Conservation (phyloP, 2,797 vertebrate species). For the Huso huso region DNA sequence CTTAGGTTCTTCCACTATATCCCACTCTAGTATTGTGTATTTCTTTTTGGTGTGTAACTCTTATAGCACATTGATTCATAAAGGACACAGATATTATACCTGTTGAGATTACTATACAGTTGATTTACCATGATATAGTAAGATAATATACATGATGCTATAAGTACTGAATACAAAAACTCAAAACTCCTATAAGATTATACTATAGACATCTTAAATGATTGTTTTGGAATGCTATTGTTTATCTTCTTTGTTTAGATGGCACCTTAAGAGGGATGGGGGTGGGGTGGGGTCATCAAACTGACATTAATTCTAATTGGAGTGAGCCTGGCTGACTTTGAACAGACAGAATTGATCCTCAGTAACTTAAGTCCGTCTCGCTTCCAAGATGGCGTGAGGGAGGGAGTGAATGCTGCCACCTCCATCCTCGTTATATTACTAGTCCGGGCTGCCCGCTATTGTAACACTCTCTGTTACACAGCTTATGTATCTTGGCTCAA, state of each 20-base stretch:
- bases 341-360: constrained; percentile 22
- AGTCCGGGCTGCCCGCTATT: not conserved
- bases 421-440: not conserved
- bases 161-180: no score
- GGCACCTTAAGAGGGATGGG: constrained; percentile 14
- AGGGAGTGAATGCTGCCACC: not conserved
- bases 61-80: no score
- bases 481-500: not conserved
- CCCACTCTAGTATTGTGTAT: no score
- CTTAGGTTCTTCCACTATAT: no score
- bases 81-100: no score
- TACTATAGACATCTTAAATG: no score
- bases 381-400: not conserved
- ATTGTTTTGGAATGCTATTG: no score
- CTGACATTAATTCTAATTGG: constrained; percentile 10
- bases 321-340: constrained; percentile 11
- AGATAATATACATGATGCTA: no score
- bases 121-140: no score
- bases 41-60: no score
- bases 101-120: no score
- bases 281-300: constrained; percentile 21
- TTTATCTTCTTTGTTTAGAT: not conserved
- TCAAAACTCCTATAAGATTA: no score
- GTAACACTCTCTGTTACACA: not conserved
- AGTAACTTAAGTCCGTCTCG: constrained; percentile 17